Evolutionary conservation across 2,888 invertebrate species (phyloP).

Genomic region (Steinernema scapterisci): DNA sequence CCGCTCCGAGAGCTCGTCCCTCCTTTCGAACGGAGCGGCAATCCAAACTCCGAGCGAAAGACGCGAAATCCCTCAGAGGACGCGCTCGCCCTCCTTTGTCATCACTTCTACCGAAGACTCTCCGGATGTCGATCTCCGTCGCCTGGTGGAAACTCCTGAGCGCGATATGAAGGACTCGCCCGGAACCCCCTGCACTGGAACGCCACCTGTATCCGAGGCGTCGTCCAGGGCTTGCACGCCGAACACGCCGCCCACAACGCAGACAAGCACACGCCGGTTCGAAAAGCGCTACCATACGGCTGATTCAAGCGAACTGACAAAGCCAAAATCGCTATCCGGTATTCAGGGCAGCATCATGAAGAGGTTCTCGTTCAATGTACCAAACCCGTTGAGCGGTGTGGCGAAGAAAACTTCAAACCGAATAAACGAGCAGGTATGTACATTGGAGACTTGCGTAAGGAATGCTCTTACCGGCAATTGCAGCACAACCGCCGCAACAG

Average conservation of each 20-base stretch:
- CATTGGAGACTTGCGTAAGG: not conserved
- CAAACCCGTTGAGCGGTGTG: conserved; percentile 48
- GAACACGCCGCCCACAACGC: conserved; percentile 11
- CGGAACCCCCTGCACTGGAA: conserved; percentile 10
- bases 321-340: conserved; percentile 39
- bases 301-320: conserved; percentile 73
- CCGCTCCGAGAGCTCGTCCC: not conserved
- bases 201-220: conserved; percentile 13
- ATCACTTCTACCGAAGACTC: conserved; percentile 32
- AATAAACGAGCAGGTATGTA: conserved; percentile 39
- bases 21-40: not conserved
- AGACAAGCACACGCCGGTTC: conserved; percentile 42
- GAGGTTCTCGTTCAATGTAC: conserved; percentile 55
- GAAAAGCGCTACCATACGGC: conserved; percentile 74
- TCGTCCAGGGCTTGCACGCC: conserved; percentile 31
- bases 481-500: conserved; percentile 56
- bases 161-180: not conserved
- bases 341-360: conserved; percentile 34
- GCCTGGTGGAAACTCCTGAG: conserved; percentile 10
- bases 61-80: not conserved
- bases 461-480: not conserved
- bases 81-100: conserved; percentile 5
- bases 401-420: conserved; percentile 44
- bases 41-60: not conserved
- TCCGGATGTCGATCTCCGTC: conserved; percentile 20